Evolutionary conservation across 2,888 invertebrate species (phyloP).

Genomic region (Campopleginae sp.): DNA sequence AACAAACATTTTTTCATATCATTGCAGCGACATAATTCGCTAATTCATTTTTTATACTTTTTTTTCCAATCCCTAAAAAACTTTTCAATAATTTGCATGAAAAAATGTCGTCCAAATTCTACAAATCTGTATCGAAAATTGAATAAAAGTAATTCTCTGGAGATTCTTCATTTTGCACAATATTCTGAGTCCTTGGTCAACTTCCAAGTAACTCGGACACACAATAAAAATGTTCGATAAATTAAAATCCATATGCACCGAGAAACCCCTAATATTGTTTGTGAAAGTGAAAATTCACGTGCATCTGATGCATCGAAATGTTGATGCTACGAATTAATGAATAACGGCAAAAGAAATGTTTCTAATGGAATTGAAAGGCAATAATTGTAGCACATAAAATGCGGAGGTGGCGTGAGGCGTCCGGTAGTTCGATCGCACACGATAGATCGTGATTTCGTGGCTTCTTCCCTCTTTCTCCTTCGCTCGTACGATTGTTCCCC

Average conservation of each 20-base stretch:
- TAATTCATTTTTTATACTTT: not conserved
- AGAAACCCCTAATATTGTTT: not conserved
- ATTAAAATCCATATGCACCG: not conserved
- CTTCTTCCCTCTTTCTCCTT: conserved; percentile 29
- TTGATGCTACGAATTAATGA: not conserved
- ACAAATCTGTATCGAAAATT: not conserved
- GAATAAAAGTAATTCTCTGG: not conserved
- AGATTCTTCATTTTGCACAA: not conserved
- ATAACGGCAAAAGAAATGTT: not conserved
- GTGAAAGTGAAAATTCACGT: not conserved
- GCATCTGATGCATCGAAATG: not conserved
- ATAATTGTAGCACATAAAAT: conserved; percentile 51
- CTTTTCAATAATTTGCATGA: not conserved
- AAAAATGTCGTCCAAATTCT: not conserved
- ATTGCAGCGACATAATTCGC: not conserved
- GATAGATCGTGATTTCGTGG: conserved; percentile 68
- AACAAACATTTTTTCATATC: conserved; percentile 4
- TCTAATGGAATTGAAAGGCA: conserved; percentile 11
- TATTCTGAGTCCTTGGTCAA: not conserved
- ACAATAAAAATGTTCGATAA: not conserved
- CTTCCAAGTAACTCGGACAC: not conserved
- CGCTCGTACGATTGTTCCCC: not conserved
- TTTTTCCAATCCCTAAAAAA: not conserved
- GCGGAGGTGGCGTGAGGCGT: conserved; percentile 9
- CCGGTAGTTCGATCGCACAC: conserved; percentile 67